Percentiles rank a stretch among this genome's conserved stretches.
These are phyloP conservation scores for Hippocampus barbouri DNA, from an alignment of 2,113 vertebrate genomes.

Conservation along the genomic window DNA sequence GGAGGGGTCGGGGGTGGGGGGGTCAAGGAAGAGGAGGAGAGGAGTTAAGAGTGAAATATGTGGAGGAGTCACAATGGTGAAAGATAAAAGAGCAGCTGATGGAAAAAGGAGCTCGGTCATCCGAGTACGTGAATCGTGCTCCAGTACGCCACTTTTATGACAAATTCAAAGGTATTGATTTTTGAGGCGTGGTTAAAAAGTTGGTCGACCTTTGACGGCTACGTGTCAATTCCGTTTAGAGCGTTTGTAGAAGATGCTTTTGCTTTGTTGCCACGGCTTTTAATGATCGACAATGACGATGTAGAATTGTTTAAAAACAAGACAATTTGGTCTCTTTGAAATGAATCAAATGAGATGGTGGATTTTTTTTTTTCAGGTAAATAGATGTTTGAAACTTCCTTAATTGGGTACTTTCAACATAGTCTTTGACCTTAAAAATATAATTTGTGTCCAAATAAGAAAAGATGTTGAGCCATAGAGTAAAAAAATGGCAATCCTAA, in stretches of 20 bases:
- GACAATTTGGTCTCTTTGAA: not conserved
- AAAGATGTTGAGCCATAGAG: not conserved
- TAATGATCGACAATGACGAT: not conserved
- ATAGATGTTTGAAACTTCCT: too few species aligned
- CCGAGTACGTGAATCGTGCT: conserved; percentile 2
- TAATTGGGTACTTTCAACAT: too few species aligned
- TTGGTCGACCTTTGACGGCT: conserved; percentile 18
- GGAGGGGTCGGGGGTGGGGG: not conserved
- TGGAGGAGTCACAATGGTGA: conserved; percentile 12
- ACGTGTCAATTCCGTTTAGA: not conserved
- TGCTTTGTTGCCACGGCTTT: not conserved
- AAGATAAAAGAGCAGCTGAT: conserved; percentile 26
- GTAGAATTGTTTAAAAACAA: not conserved
- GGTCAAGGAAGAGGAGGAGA: conserved; percentile 40
- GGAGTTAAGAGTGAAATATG: conserved; percentile 40
- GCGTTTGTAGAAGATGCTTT: not conserved
- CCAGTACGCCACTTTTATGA: not conserved
- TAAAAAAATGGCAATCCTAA: not conserved
- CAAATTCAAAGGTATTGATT: conserved; percentile 17
- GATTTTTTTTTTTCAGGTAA: too few species aligned
- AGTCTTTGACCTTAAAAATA: too few species aligned
- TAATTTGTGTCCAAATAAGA: not conserved
- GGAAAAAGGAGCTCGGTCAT: conserved; percentile 23
- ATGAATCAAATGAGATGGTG: too few species aligned
- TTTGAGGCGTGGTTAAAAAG: conserved; percentile 5